Conservation (phyloP, 1,140 invertebrate genomes). For the Piezodorus guildinii region DNA sequence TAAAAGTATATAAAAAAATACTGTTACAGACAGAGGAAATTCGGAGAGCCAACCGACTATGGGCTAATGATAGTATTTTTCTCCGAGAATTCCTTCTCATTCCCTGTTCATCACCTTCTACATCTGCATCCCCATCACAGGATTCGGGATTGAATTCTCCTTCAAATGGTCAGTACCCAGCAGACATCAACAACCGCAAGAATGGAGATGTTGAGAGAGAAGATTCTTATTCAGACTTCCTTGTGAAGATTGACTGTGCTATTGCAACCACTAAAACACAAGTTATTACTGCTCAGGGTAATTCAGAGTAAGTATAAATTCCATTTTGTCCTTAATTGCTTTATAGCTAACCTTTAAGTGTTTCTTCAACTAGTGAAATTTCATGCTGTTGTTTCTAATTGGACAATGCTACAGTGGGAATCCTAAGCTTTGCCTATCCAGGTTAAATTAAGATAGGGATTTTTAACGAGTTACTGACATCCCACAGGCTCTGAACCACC, state of each 20-base stretch:
- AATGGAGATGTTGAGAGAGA: constrained; percentile 38
- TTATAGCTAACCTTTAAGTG: no score
- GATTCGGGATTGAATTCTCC: constrained; percentile 7
- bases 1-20: no score
- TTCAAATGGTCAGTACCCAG: constrained; percentile 16
- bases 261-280: constrained; percentile 74
- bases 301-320: constrained; percentile 25
- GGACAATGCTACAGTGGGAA: no score
- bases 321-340: no score
- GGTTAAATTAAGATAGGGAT: no score
- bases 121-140: not conserved
- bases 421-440: no score
- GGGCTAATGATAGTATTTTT: constrained; percentile 71
- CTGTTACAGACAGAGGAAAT: constrained; percentile 75
- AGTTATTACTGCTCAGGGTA: constrained; percentile 64
- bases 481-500: no score
- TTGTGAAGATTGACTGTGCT: constrained; percentile 74
- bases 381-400: no score
- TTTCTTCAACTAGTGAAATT: no score
- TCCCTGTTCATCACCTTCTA: constrained; percentile 15
- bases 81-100: constrained; percentile 28
- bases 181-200: not conserved
- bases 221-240: constrained; percentile 64
- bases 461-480: no score
- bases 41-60: constrained; percentile 71